Percentiles rank a stretch among this genome's conserved stretches.
These are phyloP conservation scores for Rhamphomyia laevipes DNA, from an alignment of 2,888 invertebrate species.

Conservation along the genomic window DNA sequence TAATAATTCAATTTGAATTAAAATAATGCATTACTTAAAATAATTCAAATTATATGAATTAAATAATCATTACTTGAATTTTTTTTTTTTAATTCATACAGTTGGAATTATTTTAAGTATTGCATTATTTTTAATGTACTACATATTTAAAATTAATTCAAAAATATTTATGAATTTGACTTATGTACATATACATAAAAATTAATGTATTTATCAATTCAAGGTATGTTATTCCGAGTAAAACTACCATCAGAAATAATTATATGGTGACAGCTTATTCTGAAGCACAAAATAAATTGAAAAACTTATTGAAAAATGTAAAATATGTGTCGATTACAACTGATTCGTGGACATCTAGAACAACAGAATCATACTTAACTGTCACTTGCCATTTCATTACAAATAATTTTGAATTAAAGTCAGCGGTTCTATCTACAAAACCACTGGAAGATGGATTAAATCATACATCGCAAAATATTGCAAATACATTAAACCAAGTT, in stretches of 20 bases:
- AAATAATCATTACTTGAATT: too few relatives aligned
- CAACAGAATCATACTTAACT: background rate
- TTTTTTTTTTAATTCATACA: too few relatives aligned
- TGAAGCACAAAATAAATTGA: background rate
- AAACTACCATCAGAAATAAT: background rate
- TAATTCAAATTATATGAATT: too few relatives aligned
- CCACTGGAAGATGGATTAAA: background rate
- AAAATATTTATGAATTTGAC: too few relatives aligned
- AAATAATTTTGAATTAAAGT: background rate
- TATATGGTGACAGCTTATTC: background rate
- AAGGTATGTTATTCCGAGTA: conserved; percentile 17
- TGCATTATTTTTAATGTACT: too few relatives aligned
- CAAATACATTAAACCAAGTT: background rate
- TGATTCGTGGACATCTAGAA: background rate
- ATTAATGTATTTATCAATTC: conserved; percentile 8
- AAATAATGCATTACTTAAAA: too few relatives aligned
- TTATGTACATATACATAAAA: too few relatives aligned
- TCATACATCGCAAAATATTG: background rate
- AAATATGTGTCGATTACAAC: background rate
- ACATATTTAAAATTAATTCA: too few relatives aligned
- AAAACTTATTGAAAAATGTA: background rate
- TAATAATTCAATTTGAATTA: too few relatives aligned
- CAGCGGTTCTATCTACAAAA: background rate
- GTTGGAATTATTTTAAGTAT: too few relatives aligned
- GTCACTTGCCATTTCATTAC: background rate